Evolutionary conservation across 2,113 vertebrate genomes (phyloP).

Genomic region (Triplophysa tibetana): DNA sequence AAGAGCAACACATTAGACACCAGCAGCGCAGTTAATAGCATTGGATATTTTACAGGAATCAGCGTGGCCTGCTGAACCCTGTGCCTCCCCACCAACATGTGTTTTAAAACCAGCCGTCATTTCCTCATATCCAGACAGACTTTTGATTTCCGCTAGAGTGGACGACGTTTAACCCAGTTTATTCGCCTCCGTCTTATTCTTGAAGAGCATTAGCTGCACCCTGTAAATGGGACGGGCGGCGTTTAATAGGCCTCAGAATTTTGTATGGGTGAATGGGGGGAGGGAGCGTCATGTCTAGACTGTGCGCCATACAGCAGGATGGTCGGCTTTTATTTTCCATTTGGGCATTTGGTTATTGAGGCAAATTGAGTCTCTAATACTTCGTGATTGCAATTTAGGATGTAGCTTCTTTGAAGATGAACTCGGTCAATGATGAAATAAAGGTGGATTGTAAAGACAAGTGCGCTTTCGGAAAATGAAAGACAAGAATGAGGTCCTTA

Average conservation of each 20-base stretch:
- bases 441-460: not conserved
- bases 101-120: conserved; percentile 9
- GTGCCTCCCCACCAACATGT: conserved; percentile 4
- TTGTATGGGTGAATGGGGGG: conserved; percentile 52
- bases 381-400: not conserved
- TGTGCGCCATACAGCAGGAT: not conserved
- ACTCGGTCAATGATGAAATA: not conserved
- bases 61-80: conserved; percentile 6
- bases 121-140: conserved; percentile 57
- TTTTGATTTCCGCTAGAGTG: conserved; percentile 66
- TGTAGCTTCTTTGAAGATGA: not conserved
- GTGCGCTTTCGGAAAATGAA: not conserved
- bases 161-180: conserved; percentile 71
- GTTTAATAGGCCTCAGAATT: conserved; percentile 62
- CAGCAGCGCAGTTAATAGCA: not conserved
- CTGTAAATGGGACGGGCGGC: conserved; percentile 7
- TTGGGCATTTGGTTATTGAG: not conserved
- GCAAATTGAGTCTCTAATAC: conserved; percentile 9
- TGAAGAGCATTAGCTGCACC: conserved; percentile 54
- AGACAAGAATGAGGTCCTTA: not conserved
- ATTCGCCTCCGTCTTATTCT: conserved; percentile 51
- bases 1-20: conserved; percentile 3
- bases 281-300: conserved; percentile 21
- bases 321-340: conserved; percentile 41
- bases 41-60: not conserved